Evolutionary conservation across 2,797 vertebrate species (phyloP).

Genomic region (Sitta carolinensis): DNA sequence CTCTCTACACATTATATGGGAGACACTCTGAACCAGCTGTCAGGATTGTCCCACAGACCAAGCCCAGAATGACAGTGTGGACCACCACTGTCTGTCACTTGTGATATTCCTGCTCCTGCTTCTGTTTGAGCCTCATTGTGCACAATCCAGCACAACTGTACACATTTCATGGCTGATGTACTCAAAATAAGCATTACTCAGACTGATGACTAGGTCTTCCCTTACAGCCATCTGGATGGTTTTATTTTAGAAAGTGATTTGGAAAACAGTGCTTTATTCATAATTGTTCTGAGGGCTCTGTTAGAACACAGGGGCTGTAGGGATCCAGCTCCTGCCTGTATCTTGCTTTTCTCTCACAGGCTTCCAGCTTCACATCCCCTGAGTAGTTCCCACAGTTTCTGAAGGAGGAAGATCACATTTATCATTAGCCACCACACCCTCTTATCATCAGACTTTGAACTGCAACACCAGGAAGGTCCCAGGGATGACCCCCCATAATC

Average conservation of each 20-base stretch:
- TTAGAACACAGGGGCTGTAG: neutral
- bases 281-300: rapidly evolving
- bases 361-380: neutral
- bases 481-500: neutral
- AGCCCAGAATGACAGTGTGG: neutral
- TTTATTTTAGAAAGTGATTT: constrained; percentile 45
- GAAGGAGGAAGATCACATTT: neutral
- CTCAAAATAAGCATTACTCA: constrained; percentile 47
- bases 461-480: neutral
- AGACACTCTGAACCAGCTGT: neutral
- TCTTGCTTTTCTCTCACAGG: neutral
- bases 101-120: neutral
- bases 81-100: neutral
- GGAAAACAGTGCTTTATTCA: constrained; percentile 12
- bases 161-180: neutral
- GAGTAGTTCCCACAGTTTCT: neutral
- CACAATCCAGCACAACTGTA: neutral
- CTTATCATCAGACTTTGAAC: neutral
- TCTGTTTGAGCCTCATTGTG: neutral
- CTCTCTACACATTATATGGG: neutral
- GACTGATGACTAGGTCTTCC: constrained; percentile 1
- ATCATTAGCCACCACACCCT: neutral
- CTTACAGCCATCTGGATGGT: constrained; percentile 39
- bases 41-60: neutral
- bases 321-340: neutral